Evolutionary conservation across 2,113 vertebrate genomes (phyloP).

Genomic region (Scomber colias): DNA sequence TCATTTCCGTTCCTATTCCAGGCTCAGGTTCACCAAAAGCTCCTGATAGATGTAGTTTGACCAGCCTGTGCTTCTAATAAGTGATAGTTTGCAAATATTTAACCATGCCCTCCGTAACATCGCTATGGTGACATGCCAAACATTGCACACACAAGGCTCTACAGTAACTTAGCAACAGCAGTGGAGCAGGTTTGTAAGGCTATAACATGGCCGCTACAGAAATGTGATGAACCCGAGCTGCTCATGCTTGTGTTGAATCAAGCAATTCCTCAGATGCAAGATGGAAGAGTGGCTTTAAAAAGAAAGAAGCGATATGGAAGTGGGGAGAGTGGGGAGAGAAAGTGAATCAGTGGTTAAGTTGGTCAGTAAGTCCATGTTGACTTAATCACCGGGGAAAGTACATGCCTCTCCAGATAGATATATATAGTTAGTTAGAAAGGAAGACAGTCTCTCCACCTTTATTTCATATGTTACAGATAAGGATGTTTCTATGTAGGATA

Average conservation of each 20-base stretch:
- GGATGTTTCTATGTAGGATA: neutral
- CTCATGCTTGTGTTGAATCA: constrained; percentile 27
- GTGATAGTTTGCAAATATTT: constrained; percentile 77
- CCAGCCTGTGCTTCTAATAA: constrained; percentile 51
- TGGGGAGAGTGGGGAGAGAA: constrained; percentile 39
- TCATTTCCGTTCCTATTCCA: constrained; percentile 10
- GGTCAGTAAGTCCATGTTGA: constrained; percentile 57
- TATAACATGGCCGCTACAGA: constrained; percentile 38
- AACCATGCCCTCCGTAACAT: constrained; percentile 56
- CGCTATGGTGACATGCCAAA: constrained; percentile 75
- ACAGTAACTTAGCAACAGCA: constrained; percentile 59
- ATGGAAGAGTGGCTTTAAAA: neutral
- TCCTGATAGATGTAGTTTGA: constrained; percentile 26
- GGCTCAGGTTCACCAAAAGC: constrained; percentile 9
- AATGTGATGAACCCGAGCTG: constrained; percentile 28
- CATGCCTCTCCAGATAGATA: constrained; percentile 51
- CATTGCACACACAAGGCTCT: constrained; percentile 62
- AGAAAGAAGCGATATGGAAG: constrained; percentile 3
- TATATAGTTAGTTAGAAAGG: too few relatives aligned
- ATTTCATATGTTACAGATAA: constrained; percentile 40
- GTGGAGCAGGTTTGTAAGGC: constrained; percentile 48
- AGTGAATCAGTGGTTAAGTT: constrained; percentile 60
- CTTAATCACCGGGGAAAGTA: constrained; percentile 73
- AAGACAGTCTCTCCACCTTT: constrained; percentile 30
- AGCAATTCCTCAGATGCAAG: constrained; percentile 44